Evolutionary conservation across 2,888 invertebrate genomes (phyloP), one percentile per base, ranked within the genome.

Genomic region (Agonopterix heracliana): DNA sequence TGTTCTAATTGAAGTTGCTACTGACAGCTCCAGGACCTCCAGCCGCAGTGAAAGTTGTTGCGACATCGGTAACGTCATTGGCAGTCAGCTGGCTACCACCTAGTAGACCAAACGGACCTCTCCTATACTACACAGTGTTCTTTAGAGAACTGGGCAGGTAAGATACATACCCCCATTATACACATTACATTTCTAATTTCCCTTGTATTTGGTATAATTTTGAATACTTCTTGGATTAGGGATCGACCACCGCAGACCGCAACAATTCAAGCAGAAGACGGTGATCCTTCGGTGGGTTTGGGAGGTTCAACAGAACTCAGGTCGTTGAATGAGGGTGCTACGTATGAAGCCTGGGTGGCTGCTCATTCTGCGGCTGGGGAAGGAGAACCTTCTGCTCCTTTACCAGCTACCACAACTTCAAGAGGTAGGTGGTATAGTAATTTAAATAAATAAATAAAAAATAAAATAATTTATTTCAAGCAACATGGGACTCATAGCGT

Each of bases 331-430:
- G 93, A 94, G 73, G 92, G 92, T 61, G 92, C 94, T 61, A 90
- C 93, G 41, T 96, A 96, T 71, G 94, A 95, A 71, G 96, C 97
- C 68, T 95, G 96, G 94, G 94, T 96, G 2, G 93, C 95, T 1
- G 96, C 96, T 0, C 94, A 93, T 55, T 96, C 96, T 0, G 90
- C 91, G 0, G 91, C 93, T 2, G 96, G 96, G 0, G 95, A 96
- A 78, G 94, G 95, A 0, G 94, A 94, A 72, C 91, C 93, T 12
- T 94, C 94, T 2, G 91, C 93, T 1, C 92, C 93, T 47, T 92
- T 94, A 48, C 91, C 93, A 9, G 94, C 95, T 64, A 91, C 92
- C 10, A 94, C 95, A 13, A 92, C 92, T 50, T 92, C 93, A 11
- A 90, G 93, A 90, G 93, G 94, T 93, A 59, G 44, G 10, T 46